phyloP scores from a whole-genome alignment of 2,888 invertebrate species.

The Chymomyza caudatula region DNA sequence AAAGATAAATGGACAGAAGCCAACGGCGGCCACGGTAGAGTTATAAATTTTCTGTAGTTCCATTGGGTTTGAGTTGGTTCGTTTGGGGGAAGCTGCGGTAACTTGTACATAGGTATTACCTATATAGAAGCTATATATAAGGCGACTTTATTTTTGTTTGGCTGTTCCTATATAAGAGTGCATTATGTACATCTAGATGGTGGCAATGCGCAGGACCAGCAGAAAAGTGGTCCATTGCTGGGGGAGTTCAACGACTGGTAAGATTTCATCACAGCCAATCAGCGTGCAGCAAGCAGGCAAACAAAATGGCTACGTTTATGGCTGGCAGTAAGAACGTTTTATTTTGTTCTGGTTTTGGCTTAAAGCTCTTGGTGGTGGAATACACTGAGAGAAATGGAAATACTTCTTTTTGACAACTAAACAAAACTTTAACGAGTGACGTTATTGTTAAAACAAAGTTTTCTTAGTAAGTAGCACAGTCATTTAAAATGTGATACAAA shows the following conservation, averaged over 20 bases:
- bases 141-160: background rate
- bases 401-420: too few relatives aligned
- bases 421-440: too few relatives aligned
- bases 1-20: slow-evolving; percentile 73
- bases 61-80: slow-evolving; percentile 23
- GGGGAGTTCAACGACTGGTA: slow-evolving; percentile 28
- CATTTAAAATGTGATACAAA: too few relatives aligned
- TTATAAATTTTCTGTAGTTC: slow-evolving; percentile 48
- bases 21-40: slow-evolving; percentile 62
- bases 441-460: too few relatives aligned
- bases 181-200: slow-evolving; percentile 44
- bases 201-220: slow-evolving; percentile 54
- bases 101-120: slow-evolving; percentile 16
- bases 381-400: slow-evolving; percentile 11
- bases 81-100: slow-evolving; percentile 42
- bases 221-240: background rate
- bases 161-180: background rate
- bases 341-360: background rate
- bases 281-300: slow-evolving; percentile 19
- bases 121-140: slow-evolving; percentile 15
- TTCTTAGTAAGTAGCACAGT: background rate
- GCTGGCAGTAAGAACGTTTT: background rate
- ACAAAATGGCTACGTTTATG: slow-evolving; percentile 58
- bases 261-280: slow-evolving; percentile 57
- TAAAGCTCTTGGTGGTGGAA: background rate